These are phyloP conservation scores for Diabrotica undecimpunctata DNA, from an alignment of 1,140 invertebrate species.

Conservation along the genomic window DNA sequence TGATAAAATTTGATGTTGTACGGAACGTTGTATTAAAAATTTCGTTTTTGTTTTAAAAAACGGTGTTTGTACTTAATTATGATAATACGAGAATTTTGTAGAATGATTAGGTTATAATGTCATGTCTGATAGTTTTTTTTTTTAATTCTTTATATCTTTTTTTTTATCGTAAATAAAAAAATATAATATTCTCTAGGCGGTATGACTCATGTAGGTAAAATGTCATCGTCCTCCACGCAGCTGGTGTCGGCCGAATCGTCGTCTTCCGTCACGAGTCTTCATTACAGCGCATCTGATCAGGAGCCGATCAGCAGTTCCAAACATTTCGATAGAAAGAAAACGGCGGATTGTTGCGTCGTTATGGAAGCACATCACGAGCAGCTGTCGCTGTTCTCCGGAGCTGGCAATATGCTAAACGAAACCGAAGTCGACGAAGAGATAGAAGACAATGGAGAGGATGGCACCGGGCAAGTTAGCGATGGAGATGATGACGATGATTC, in stretches of 20 bases:
- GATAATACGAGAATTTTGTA: too few species aligned
- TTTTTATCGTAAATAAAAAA: neutral
- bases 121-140: too few species aligned
- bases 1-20: too few species aligned
- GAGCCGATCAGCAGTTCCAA: conserved; percentile 42
- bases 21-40: too few species aligned
- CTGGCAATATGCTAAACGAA: conserved; percentile 38
- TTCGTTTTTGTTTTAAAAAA: too few species aligned
- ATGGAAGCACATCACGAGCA: conserved; percentile 43
- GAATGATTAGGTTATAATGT: too few species aligned
- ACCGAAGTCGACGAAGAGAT: neutral
- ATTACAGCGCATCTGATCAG: conserved; percentile 38
- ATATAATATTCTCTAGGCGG: conserved; percentile 25
- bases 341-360: conserved; percentile 40
- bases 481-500: conserved; percentile 4
- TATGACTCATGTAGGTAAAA: conserved; percentile 33
- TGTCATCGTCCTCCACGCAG: conserved; percentile 31
- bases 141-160: too few species aligned
- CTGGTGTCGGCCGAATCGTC: conserved; percentile 44
- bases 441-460: neutral
- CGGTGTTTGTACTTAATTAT: too few species aligned
- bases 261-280: conserved; percentile 39
- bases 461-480: neutral
- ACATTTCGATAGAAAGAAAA: conserved; percentile 44
- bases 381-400: conserved; percentile 41